Conservation (phyloP, 2,113 vertebrate genomes). For the Trochalopteron elliotii region DNA sequence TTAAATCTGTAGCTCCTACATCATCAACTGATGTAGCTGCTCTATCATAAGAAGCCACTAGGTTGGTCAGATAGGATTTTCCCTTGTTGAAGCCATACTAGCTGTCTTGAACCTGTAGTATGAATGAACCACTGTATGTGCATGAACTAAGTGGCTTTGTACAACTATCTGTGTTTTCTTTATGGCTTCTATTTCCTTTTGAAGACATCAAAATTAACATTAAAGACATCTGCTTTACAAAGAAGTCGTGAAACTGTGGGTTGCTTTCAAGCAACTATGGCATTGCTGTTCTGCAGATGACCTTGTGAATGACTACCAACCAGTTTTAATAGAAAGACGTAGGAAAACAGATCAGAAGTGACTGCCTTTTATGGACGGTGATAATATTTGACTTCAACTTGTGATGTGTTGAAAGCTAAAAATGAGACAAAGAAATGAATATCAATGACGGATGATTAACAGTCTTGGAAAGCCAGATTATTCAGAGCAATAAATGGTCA, state of each 20-base stretch:
- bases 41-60: not conserved
- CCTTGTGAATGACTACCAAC: not conserved
- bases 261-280: not conserved
- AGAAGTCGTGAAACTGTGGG: not conserved
- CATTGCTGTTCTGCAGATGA: not conserved
- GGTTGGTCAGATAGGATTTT: not conserved
- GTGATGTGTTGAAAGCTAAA: not conserved
- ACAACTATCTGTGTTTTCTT: not conserved
- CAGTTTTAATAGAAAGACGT: not conserved
- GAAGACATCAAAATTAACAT: not conserved
- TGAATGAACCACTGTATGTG: not conserved
- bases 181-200: not conserved
- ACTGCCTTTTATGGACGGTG: not conserved
- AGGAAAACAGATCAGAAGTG: not conserved
- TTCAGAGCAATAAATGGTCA: not conserved
- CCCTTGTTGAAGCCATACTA: not conserved
- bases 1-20: not conserved
- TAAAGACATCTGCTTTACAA: fast-evolving
- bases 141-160: not conserved
- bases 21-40: not conserved
- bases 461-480: not conserved
- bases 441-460: not conserved
- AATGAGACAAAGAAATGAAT: not conserved
- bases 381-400: not conserved
- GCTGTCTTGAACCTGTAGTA: not conserved